phyloP scores from a whole-genome alignment of 2,888 invertebrate species.

The Ceramica pisi region DNA sequence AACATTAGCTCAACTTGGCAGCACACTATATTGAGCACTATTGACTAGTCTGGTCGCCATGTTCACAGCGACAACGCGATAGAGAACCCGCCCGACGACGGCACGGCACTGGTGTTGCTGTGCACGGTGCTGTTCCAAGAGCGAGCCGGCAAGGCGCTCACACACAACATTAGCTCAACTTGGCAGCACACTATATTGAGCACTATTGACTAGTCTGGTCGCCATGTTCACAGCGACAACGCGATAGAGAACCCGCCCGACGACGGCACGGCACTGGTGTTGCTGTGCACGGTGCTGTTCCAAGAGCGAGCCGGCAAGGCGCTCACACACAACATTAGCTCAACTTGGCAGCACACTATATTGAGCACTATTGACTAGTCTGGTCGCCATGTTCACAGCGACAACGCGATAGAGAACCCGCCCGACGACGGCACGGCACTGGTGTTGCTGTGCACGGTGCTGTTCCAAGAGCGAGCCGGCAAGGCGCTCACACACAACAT shows the following conservation, averaged over 20 bases:
- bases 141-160: no score
- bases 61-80: no score
- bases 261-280: conserved; percentile 92
- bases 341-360: conserved; percentile 77
- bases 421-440: conserved; percentile 91
- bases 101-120: no score
- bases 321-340: conserved; percentile 85
- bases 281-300: conserved; percentile 95
- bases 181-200: no score
- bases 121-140: no score
- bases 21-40: no score
- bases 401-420: conserved; percentile 70
- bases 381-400: conserved; percentile 53
- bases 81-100: no score
- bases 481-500: conserved; percentile 91
- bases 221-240: conserved; percentile 62
- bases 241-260: conserved; percentile 73
- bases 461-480: conserved; percentile 95
- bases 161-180: no score
- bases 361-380: not conserved
- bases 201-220: no score
- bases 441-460: conserved; percentile 95
- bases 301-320: conserved; percentile 95
- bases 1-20: no score
- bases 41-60: no score